A percentile compares a stretch with the other conserved stretches of the same genome.
These are phyloP conservation scores for Microtus ochrogaster DNA, from an alignment of 2,113 vertebrate species.

Conservation along the genomic window DNA sequence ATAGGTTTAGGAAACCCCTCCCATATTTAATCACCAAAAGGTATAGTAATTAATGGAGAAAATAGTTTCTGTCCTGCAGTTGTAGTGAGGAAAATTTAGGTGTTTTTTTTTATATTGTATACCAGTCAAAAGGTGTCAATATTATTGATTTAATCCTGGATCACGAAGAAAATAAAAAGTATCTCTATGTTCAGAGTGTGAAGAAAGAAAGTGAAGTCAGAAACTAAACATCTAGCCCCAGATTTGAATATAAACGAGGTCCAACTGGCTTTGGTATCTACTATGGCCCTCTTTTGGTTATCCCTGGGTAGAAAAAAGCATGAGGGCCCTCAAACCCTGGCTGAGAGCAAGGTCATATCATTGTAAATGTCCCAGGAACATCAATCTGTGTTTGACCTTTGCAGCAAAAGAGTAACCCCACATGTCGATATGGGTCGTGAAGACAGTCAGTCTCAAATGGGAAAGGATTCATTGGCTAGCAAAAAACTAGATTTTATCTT, in stretches of 20 bases:
- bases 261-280: background rate
- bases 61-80: background rate
- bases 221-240: background rate
- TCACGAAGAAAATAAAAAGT: background rate
- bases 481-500: background rate
- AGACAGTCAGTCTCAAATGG: background rate
- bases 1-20: background rate
- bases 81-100: background rate
- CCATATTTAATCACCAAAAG: background rate
- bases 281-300: background rate
- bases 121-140: background rate
- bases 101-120: background rate
- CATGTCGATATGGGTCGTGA: too few relatives aligned
- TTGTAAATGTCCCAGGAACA: background rate
- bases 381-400: background rate
- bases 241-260: background rate
- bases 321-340: background rate
- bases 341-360: background rate
- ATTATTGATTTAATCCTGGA: background rate
- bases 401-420: background rate
- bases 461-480: background rate
- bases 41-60: background rate
- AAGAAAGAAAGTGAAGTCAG: slow-evolving; percentile 36
- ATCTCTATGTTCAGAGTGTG: background rate
- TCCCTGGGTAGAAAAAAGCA: background rate